Conservation (phyloP, 64 coral and sea anemone species). For the Montipora efflorescens region DNA sequence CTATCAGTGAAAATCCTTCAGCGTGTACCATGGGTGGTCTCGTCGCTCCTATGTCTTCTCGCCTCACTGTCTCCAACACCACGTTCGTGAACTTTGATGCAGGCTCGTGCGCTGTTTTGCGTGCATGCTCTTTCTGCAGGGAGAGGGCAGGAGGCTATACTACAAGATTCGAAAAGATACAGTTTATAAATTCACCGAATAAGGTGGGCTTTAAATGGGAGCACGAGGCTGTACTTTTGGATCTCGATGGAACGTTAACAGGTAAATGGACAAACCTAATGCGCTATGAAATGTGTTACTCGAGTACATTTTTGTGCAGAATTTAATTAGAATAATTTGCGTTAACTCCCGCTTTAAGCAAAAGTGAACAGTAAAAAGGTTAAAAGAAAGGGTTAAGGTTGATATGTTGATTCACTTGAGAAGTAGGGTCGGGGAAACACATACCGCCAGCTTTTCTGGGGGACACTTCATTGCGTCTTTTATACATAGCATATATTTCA, state of each 20-base stretch:
- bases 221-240: conserved; percentile 78
- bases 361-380: no score
- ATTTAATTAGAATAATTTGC: no score
- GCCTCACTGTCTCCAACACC: conserved; percentile 61
- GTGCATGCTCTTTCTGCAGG: conserved; percentile 73
- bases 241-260: conserved; percentile 84
- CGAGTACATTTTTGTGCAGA: background rate
- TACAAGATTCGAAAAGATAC: conserved; percentile 55
- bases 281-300: background rate
- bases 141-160: conserved; percentile 66
- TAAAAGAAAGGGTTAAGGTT: no score
- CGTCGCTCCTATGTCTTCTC: conserved; percentile 54
- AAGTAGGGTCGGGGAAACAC: no score
- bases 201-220: conserved; percentile 78
- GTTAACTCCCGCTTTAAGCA: no score
- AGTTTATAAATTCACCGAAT: conserved; percentile 49
- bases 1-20: conserved; percentile 37
- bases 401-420: no score
- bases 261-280: conserved; percentile 27
- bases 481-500: no score
- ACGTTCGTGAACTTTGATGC: conserved; percentile 82
- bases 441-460: no score
- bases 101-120: conserved; percentile 51
- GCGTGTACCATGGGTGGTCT: conserved; percentile 68
- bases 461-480: no score